These are phyloP conservation scores for Anas flavirostris DNA, from an alignment of 2,797 vertebrate species.

Conservation along the genomic window DNA sequence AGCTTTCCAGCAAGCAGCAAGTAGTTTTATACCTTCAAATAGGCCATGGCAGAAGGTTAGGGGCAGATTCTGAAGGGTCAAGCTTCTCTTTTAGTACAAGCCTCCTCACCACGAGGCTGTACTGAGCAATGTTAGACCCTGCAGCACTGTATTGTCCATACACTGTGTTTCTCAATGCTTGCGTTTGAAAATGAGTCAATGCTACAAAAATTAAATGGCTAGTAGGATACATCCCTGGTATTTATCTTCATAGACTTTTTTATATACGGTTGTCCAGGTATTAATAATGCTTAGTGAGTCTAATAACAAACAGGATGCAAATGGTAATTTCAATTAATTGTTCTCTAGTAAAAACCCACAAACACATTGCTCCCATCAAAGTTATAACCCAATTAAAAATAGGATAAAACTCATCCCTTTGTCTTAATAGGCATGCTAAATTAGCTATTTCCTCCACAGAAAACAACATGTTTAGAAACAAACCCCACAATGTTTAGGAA, in stretches of 20 bases:
- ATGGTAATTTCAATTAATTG: not conserved
- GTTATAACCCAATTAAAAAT: slow-evolving; percentile 23
- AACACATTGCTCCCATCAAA: not conserved
- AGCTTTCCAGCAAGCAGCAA: not conserved
- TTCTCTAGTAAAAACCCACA: not conserved
- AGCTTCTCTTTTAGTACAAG: not conserved
- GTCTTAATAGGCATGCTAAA: slow-evolving; percentile 37
- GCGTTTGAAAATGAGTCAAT: rapidly evolving
- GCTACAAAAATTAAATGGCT: rapidly evolving
- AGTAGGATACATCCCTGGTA: not conserved
- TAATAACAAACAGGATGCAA: not conserved
- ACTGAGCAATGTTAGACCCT: rapidly evolving
- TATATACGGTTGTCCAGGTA: not conserved
- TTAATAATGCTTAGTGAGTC: not conserved
- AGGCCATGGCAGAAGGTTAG: rapidly evolving
- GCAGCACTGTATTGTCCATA: rapidly evolving
- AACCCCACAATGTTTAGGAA: not conserved
- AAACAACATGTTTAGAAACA: not conserved
- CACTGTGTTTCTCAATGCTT: not conserved
- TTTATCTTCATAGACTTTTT: not conserved
- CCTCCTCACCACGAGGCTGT: not conserved
- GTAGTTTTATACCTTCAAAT: not conserved
- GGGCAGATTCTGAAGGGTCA: not conserved
- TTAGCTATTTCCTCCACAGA: not conserved
- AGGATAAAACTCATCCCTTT: slow-evolving; percentile 18